Evolutionary conservation across 2,113 vertebrate species (phyloP), one percentile per base, ranked within the genome.

Genomic region (Probosciger aterrimus): DNA sequence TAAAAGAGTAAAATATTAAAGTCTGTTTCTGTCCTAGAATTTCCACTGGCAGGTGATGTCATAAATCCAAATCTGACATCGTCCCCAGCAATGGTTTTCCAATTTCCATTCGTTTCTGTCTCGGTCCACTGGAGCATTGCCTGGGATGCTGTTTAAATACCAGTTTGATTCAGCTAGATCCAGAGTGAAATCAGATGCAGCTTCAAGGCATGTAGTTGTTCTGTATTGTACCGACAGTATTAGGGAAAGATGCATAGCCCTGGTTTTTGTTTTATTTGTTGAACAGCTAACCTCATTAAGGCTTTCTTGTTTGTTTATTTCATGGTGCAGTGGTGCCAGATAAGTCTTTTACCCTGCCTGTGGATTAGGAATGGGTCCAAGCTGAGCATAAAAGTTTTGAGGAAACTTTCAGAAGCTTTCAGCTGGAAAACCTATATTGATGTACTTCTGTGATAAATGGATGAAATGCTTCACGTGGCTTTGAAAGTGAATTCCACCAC

Each of bases 401-500:
- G 31, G 53, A 87, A 95, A 95, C 83, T 96, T 93, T 68, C 43
- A 75, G 47, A 94, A 90, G 70, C 77, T 82, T 96, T 95, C 95
- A 89, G 46, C 71, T 93, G 52, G 57, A 91, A 88, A 70, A 43
- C 27, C 65, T 64, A 25, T 95, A 95, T 79, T 73, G 85, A 93
- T 89, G 41, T 83, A 63, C 81, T 69, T 90, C n/a, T 49, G 44
- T 86, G 93, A 89, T 85, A 80, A 67, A 77, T 60, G 31, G 55
- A 82, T 90, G 44, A 87, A 83, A 63, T 5, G 18, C 41, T 95
- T 92, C 35, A 10, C 13, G 3, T 91, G 67, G 49, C 41, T 95
- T 86, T 55, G 65, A 91, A 92, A 89, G 27, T 2, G 10, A 92
- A 52, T 91, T 91, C 39, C 30, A 82, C 44, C 53, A 31, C 76